These are phyloP conservation scores for Diachasmimorpha longicaudata DNA, from an alignment of 1,140 invertebrate species.

Conservation along the genomic window DNA sequence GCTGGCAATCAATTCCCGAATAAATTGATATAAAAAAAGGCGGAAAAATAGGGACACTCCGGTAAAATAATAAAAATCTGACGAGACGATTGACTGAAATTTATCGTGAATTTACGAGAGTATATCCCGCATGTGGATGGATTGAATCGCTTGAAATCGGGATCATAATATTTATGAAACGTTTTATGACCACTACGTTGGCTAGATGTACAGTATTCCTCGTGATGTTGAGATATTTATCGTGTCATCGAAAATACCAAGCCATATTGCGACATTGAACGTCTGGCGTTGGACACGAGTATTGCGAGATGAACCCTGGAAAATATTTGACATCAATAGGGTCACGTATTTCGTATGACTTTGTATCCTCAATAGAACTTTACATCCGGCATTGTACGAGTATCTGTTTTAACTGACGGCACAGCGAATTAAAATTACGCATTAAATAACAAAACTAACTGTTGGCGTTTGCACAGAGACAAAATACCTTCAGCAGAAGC, in stretches of 20 bases:
- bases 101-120: constrained; percentile 26
- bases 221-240: constrained; percentile 35
- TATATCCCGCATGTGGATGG: constrained; percentile 21
- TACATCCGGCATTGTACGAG: not conserved
- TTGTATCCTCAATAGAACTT: not conserved
- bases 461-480: too few relatives aligned
- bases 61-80: not conserved
- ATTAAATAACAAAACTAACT: too few relatives aligned
- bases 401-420: not conserved
- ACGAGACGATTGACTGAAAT: constrained; percentile 15
- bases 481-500: too few relatives aligned
- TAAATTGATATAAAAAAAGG: not conserved
- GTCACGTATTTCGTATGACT: not conserved
- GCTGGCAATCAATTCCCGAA: not conserved
- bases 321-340: not conserved
- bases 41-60: not conserved
- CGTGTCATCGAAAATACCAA: constrained; percentile 29
- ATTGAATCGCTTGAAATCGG: constrained; percentile 34
- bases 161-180: constrained; percentile 40
- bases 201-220: constrained; percentile 8
- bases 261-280: constrained; percentile 12
- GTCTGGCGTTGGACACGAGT: not conserved
- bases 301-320: not conserved
- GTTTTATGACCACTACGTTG: constrained; percentile 30
- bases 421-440: not conserved